phyloP scores from a whole-genome alignment of 2,797 vertebrate genomes.

The Parauchenoglanis punctatus region DNA sequence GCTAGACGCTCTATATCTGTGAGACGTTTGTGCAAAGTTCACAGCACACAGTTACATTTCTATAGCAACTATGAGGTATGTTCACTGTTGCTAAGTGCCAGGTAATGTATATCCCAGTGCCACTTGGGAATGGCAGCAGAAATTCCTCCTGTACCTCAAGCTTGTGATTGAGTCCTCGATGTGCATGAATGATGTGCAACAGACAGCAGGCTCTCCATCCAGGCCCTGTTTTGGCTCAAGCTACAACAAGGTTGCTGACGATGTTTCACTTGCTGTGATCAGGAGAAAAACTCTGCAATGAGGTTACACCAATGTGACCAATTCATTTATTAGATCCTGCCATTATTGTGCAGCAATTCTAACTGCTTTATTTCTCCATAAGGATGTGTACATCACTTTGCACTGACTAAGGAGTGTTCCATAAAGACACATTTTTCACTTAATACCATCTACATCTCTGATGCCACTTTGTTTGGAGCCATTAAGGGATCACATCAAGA shows the following conservation, averaged over 20 bases:
- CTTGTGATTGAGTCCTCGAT: conserved; percentile 48
- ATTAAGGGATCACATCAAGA: background rate
- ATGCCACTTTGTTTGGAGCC: conserved; percentile 10
- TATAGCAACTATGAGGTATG: conserved; percentile 74
- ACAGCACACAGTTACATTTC: conserved; percentile 69
- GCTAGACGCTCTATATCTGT: conserved; percentile 63
- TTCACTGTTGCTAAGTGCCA: conserved; percentile 73
- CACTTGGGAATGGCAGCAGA: conserved; percentile 62
- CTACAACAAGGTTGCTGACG: conserved; percentile 45
- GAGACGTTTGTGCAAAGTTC: conserved; percentile 65
- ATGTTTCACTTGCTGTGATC: conserved; percentile 39
- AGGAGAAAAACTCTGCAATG: conserved; percentile 27
- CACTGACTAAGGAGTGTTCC: conserved; percentile 28
- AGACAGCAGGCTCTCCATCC: conserved; percentile 33
- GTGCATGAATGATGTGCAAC: conserved; percentile 31
- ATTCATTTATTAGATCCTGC: conserved; percentile 20
- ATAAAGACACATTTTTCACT: conserved; percentile 35
- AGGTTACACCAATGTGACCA: background rate
- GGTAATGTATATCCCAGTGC: conserved; percentile 67
- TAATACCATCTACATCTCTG: conserved; percentile 18
- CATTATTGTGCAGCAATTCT: conserved; percentile 34
- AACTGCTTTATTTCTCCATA: conserved; percentile 26
- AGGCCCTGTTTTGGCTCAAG: conserved; percentile 50
- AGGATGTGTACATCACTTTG: conserved; percentile 32
- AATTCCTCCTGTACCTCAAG: conserved; percentile 60